Evolutionary conservation across 2,888 invertebrate genomes (phyloP), one percentile per base, ranked within the genome.

Genomic region (Dasysyrphus albostriatus): DNA sequence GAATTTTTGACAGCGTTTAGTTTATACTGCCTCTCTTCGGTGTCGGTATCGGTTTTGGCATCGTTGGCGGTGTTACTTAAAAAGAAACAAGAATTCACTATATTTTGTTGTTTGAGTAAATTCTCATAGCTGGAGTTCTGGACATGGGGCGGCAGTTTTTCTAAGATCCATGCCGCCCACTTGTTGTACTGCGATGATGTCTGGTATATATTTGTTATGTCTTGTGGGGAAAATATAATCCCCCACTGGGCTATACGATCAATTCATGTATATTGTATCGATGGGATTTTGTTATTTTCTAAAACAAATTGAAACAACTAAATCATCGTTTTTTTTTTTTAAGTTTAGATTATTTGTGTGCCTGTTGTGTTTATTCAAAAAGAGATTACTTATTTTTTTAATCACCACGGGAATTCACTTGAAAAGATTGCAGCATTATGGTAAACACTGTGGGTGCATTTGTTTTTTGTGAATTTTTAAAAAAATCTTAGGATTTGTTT

Each of bases 91-190:
- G 56, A 74, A 69, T 81, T 77, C 63, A 70, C 74, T 44, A n/a
- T 44, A n/a, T 67, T 77, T 74, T 58, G 54, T 73, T 44, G 34
- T 49, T 67, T 76, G 44, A 56, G 34, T 47, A 49, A 56, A 37
- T 59, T 58, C 10, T 39, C 69, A 10, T 44, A 19, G 59, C 65
- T 74, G 72, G 76, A 54, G 72, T 58, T 81, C 77, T 81, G 61
- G 42, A 49, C 59, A 67, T 78, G 75, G 78, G 75, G 82, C 56
- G 70, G 78, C 47, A 56, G 34, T 34, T 49, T 72, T 78, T 75
- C 75, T 87, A 72, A 79, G 83, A 83, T 72, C 74, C 47, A 34
- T 3, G 24, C 82, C 83, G 87, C 87, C 87, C 87, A 87, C 87
- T 79, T 81, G 56, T 51, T 59, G 54, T 37, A 29, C 29, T 14